These are phyloP conservation scores for Phallusia fumigata DNA, from an alignment of 23 tunicate species.

Conservation along the genomic window DNA sequence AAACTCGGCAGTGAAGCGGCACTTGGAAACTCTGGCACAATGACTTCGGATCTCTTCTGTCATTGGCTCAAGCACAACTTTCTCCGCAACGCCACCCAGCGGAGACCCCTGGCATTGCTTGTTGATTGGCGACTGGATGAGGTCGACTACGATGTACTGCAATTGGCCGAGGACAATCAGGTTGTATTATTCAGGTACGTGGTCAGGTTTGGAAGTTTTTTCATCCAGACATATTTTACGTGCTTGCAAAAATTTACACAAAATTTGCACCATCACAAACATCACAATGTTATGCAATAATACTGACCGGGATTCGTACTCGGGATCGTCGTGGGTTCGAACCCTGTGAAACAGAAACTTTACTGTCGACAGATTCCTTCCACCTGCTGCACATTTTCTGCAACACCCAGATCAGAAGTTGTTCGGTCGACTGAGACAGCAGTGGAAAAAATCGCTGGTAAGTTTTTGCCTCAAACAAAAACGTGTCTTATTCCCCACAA, in stretches of 20 bases:
- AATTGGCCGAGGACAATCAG: slow-evolving; percentile 37
- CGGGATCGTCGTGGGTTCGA: no score
- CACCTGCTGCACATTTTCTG: slow-evolving; percentile 52
- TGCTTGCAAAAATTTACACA: no score
- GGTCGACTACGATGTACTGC: slow-evolving; percentile 27
- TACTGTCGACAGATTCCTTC: slow-evolving; percentile 36
- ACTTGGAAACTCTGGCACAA: slow-evolving; percentile 17
- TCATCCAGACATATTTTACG: no score
- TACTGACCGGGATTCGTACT: no score
- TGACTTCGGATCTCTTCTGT: slow-evolving; percentile 27
- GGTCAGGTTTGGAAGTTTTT: no score
- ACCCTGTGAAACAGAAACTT: no score
- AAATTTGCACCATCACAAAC: no score
- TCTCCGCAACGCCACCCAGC: slow-evolving; percentile 13
- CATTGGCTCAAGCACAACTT: slow-evolving; percentile 46
- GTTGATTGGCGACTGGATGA: slow-evolving; percentile 42
- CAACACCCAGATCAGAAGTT: slow-evolving; percentile 71
- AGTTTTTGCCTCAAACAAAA: no score
- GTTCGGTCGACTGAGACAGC: slow-evolving; percentile 53
- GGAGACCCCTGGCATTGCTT: slow-evolving; percentile 40
- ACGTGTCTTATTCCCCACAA: no score
- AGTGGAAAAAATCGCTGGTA: slow-evolving; percentile 68
- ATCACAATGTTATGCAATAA: no score
- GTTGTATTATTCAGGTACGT: slow-evolving; percentile 38
- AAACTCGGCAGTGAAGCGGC: not conserved